These are phyloP conservation scores for Pomatostomus ruficeps DNA, from an alignment of 2,113 vertebrate genomes.

Conservation along the genomic window DNA sequence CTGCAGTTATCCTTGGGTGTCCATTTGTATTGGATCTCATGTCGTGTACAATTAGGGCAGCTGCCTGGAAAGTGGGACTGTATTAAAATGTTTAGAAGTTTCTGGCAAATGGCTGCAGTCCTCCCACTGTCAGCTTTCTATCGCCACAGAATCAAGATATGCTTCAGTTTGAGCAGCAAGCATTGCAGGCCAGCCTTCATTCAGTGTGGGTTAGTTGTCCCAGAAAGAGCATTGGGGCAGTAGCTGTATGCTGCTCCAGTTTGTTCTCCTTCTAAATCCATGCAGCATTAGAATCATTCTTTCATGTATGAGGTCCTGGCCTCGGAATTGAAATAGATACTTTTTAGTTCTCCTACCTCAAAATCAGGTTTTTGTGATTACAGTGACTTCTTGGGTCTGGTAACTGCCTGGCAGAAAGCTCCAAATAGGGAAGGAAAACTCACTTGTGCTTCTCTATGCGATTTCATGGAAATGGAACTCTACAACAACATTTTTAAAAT, in stretches of 20 bases:
- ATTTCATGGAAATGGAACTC: background rate
- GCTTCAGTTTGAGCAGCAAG: background rate
- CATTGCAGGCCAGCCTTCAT: background rate
- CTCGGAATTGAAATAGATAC: background rate
- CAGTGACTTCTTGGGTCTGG: background rate
- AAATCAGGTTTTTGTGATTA: background rate
- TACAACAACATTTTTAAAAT: background rate
- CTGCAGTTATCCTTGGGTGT: background rate
- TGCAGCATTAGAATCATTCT: background rate
- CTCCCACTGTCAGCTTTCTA: background rate
- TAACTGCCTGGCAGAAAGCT: background rate
- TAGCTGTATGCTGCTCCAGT: background rate
- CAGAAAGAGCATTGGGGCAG: background rate
- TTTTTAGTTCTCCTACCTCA: background rate
- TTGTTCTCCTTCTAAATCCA: background rate
- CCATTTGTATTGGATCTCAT: background rate
- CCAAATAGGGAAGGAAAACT: background rate
- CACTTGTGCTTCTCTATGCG: background rate
- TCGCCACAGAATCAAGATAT: background rate
- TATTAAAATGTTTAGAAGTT: slow-evolving; percentile 30
- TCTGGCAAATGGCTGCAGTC: background rate
- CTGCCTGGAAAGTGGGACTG: background rate
- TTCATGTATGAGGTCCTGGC: background rate
- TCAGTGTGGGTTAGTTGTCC: background rate
- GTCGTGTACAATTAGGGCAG: background rate